phyloP scores from a whole-genome alignment of 92 coral and sea anemone species.

The Epizoanthus illoricatus region DNA sequence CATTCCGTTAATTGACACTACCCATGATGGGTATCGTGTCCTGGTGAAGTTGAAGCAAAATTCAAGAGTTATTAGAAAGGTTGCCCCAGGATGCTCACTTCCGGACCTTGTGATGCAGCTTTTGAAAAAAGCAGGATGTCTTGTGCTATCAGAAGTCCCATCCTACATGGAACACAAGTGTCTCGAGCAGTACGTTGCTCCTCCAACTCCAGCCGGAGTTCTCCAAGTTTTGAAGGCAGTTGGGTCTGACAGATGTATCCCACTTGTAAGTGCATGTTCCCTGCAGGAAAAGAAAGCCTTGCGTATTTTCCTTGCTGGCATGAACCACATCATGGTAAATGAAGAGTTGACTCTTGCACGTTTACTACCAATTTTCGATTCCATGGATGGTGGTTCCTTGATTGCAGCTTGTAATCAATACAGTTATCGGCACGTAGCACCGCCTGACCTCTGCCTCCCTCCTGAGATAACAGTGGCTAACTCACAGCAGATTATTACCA shows the following conservation, averaged over 20 bases:
- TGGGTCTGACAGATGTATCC: constrained; percentile 29
- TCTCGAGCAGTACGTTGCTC: constrained; percentile 60
- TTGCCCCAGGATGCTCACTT: constrained; percentile 40
- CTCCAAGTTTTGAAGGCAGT: constrained; percentile 53
- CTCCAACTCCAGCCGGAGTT: constrained; percentile 72
- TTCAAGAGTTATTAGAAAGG: constrained; percentile 53
- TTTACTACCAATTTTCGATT: constrained; percentile 71
- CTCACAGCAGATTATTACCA: constrained; percentile 29
- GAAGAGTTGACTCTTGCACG: constrained; percentile 48
- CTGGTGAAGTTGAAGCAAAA: constrained; percentile 53
- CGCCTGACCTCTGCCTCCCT: constrained; percentile 55
- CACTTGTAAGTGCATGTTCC: constrained; percentile 28
- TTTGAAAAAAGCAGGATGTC: constrained; percentile 60
- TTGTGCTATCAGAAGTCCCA: constrained; percentile 60
- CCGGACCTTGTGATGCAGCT: constrained; percentile 45
- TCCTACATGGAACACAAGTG: constrained; percentile 59
- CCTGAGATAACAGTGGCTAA: constrained; percentile 34
- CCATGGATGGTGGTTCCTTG: constrained; percentile 56
- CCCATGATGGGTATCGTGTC: constrained; percentile 18
- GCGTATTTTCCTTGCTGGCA: constrained; percentile 49
- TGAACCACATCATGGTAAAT: not conserved
- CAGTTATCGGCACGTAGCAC: constrained; percentile 44
- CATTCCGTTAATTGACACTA: constrained; percentile 64
- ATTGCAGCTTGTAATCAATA: constrained; percentile 28
- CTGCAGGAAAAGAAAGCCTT: constrained; percentile 54